Evolutionary conservation across 35 echinoderm and acorn worm genomes (phyloP).

Genomic region (Ptychodera flava): DNA sequence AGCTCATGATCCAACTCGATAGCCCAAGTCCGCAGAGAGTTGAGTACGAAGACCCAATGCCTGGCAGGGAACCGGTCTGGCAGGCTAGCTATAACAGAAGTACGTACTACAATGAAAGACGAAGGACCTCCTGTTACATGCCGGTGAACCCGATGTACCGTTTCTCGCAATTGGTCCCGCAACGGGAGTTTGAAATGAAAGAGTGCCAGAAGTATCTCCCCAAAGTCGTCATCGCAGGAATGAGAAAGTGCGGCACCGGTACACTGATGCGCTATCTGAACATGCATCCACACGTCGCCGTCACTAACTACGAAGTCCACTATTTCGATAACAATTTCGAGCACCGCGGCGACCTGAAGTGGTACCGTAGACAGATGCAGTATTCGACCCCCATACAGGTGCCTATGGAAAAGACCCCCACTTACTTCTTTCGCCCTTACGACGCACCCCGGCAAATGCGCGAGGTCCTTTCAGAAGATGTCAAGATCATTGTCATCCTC

Average conservation of each 20-base stretch:
- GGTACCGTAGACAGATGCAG: conserved; percentile 35
- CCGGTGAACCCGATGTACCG: not conserved
- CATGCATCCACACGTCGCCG: conserved; percentile 23
- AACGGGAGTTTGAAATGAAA: not conserved
- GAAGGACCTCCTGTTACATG: not conserved
- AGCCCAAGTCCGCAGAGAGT: no score
- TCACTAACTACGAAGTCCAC: not conserved
- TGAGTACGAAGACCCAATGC: not conserved
- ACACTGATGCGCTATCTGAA: not conserved
- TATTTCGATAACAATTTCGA: conserved; percentile 18
- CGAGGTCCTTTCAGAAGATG: not conserved
- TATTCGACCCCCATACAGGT: conserved; percentile 21
- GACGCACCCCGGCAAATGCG: conserved; percentile 9
- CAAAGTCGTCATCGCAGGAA: conserved; percentile 32
- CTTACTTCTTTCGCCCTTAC: conserved; percentile 45
- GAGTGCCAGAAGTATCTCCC: conserved; percentile 28
- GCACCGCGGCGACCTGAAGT: not conserved
- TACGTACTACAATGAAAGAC: not conserved
- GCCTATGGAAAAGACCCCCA: conserved; percentile 47
- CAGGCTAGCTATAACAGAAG: not conserved
- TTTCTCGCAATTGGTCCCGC: not conserved
- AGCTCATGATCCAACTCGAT: no score
- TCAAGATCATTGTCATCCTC: not conserved
- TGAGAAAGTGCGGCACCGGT: conserved; percentile 7
- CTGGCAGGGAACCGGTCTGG: not conserved